A percentile compares a stretch with the other conserved stretches of the same genome.
These are phyloP conservation scores for Sarcoramphus papa DNA, from an alignment of 2,797 vertebrate genomes.

Conservation along the genomic window DNA sequence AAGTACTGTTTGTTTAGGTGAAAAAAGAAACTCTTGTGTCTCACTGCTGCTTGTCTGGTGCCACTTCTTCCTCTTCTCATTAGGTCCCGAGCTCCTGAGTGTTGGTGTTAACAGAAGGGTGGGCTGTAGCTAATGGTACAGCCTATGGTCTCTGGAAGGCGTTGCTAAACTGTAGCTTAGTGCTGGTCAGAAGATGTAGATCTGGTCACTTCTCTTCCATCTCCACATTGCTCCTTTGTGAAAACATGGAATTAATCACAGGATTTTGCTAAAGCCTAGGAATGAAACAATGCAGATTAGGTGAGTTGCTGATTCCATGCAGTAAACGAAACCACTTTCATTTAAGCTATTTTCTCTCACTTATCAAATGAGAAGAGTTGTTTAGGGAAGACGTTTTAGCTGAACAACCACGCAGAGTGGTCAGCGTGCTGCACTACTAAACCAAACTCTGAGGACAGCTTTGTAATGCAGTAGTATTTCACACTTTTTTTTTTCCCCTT, in stretches of 20 bases:
- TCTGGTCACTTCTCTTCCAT: background rate
- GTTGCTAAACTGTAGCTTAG: background rate
- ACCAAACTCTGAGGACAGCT: background rate
- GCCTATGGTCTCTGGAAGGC: background rate
- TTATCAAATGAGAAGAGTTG: background rate
- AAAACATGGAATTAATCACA: background rate
- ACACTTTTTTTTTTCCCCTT: background rate
- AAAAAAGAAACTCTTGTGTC: background rate
- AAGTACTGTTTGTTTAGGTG: background rate
- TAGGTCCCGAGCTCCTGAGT: background rate
- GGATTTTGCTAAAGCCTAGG: background rate
- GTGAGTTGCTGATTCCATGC: background rate
- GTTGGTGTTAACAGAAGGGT: background rate
- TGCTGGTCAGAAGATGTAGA: background rate
- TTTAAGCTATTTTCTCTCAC: background rate
- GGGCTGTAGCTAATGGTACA: background rate
- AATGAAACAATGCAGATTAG: background rate
- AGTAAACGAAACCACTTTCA: background rate
- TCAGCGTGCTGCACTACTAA: background rate
- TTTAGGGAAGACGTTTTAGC: background rate
- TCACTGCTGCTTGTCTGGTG: background rate
- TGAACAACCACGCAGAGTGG: background rate
- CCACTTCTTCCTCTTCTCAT: background rate
- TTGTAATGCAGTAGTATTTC: background rate
- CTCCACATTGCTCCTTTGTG: background rate